Evolutionary conservation across 2,797 vertebrate species (phyloP), one percentile per base, ranked within the genome.

Genomic region (Trachops cirrhosus): DNA sequence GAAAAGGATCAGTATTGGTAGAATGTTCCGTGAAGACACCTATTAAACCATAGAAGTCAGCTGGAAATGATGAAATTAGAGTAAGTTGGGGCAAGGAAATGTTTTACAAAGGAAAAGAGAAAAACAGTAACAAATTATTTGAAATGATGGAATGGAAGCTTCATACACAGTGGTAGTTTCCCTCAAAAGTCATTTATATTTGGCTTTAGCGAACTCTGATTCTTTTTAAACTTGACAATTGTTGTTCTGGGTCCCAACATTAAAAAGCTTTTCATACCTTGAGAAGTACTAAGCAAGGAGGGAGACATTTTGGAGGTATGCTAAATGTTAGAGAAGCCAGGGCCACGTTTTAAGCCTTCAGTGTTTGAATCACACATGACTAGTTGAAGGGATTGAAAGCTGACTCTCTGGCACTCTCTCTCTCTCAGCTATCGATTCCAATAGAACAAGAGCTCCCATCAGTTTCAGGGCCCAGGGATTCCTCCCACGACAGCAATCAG

Each of bases 201-300:
- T 50, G 39, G 41, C 54, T 82, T 71, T 94, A 48, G 46, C 48
- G 37, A 11, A 7, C 0, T 8, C 18, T 9, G 41, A n/a, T 84
- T 52, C 37, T 80, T 68, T 94, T 22, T 71, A 68, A 80, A 62
- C 24, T 39, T 54, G 24, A 41, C 11, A n/a, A 8, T 2, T 15
- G 18, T 77, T 89, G 39, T 84, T 46, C 46, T 87, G 41, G 62
- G 64, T 34, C 88, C n/a, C 3, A 37, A n/a, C 21, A 41, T 3
- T 59, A 84, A 89, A 82, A 94, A 71, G 71, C 22, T 80, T 84
- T 54, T 59, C 46, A 52, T 37, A 46, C 22, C 39, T 50, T 82
- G 24, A 50, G n/a, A 59, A 32, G 46, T 54, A 77, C 34, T 59
- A 82, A 67, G 2, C 16, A 71, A 64, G 52, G 39, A 59, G 41